Evolutionary conservation across 2,113 vertebrate species (phyloP).

Genomic region (Myrmecophaga tridactyla): DNA sequence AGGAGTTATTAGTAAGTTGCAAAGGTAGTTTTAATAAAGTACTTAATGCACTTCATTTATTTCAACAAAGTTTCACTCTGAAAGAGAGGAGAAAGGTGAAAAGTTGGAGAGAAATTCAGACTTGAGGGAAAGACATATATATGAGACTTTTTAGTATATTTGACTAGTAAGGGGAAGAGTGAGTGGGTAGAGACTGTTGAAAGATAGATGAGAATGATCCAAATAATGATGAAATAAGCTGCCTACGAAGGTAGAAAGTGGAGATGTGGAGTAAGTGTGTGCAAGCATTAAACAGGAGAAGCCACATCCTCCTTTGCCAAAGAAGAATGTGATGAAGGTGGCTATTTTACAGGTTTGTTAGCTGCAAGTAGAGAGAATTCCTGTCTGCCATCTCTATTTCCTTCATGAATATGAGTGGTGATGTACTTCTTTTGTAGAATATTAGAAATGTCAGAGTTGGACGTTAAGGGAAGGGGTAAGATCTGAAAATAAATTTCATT

Average conservation of each 20-base stretch:
- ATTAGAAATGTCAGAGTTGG: not conserved
- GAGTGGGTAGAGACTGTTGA: not conserved
- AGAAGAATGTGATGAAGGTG: not conserved
- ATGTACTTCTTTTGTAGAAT: not conserved
- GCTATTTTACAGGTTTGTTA: not conserved
- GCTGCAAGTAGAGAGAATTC: not conserved
- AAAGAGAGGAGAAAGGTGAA: not conserved
- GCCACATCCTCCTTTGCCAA: too few species aligned
- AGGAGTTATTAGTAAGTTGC: not conserved
- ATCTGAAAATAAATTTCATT: not conserved
- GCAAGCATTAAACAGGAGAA: not conserved
- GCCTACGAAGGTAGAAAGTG: fast-evolving
- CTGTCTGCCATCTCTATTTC: not conserved
- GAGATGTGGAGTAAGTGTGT: not conserved
- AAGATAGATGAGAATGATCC: not conserved
- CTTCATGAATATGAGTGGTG: not conserved
- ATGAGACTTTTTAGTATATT: not conserved
- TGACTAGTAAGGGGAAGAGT: not conserved
- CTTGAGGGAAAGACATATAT: not conserved
- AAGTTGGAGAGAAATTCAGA: not conserved
- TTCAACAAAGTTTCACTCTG: not conserved
- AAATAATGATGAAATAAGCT: not conserved
- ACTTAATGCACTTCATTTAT: not conserved
- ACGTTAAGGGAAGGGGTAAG: not conserved
- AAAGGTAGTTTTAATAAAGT: not conserved